Evolutionary conservation across 2,113 vertebrate species (phyloP).

Genomic region (Brachirus orientalis): DNA sequence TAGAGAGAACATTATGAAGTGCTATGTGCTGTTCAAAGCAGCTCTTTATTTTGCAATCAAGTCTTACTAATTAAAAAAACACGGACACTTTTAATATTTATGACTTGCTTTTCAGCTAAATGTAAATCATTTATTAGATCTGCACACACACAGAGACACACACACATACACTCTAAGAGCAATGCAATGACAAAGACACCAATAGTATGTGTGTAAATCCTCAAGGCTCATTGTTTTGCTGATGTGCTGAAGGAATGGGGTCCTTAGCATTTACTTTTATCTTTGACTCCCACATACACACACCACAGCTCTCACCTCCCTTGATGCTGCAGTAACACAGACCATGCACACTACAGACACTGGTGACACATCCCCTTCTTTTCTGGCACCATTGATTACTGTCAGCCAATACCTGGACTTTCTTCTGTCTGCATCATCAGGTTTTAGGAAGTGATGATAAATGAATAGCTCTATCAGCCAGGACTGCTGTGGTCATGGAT

Average conservation of each 20-base stretch:
- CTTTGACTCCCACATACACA: slow-evolving; percentile 45
- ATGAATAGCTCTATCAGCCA: slow-evolving; percentile 26
- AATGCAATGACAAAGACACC: no score
- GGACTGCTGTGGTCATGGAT: slow-evolving; percentile 23
- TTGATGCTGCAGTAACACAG: slow-evolving; percentile 1
- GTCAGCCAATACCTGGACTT: slow-evolving; percentile 59
- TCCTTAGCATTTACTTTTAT: slow-evolving; percentile 59
- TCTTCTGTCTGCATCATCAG: slow-evolving; percentile 60
- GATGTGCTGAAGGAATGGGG: slow-evolving; percentile 48
- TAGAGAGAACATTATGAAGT: not conserved
- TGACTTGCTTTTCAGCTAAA: not conserved
- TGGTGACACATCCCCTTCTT: slow-evolving; percentile 52
- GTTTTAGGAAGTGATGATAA: slow-evolving; percentile 64
- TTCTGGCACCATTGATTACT: slow-evolving; percentile 56
- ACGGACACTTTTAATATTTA: not conserved
- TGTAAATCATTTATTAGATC: not conserved
- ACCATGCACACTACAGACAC: slow-evolving; percentile 15
- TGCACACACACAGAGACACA: not conserved
- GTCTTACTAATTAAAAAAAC: no score
- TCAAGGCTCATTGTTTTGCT: slow-evolving; percentile 29
- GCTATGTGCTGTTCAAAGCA: no score
- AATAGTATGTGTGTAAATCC: not conserved
- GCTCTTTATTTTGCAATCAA: not conserved
- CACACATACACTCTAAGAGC: no score
- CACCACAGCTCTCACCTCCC: slow-evolving; percentile 22